Percentiles rank a stretch among this genome's conserved stretches.
These are phyloP conservation scores for Zenarchopterus dispar DNA, from an alignment of 2,797 vertebrate species.

Conservation along the genomic window DNA sequence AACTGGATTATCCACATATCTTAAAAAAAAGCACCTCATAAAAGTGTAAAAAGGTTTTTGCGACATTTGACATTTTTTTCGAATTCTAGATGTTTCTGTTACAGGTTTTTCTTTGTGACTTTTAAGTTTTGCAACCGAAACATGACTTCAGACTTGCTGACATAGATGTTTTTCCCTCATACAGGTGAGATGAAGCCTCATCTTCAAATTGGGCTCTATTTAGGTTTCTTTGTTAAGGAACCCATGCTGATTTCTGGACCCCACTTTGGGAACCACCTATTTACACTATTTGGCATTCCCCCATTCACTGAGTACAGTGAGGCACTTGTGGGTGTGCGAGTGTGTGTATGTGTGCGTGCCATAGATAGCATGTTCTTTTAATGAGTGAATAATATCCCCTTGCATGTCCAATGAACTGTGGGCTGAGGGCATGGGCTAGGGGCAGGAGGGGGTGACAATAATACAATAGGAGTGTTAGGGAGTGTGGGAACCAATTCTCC, in stretches of 20 bases:
- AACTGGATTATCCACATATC: no score
- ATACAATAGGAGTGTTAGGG: slow-evolving; percentile 80
- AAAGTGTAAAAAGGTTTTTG: no score
- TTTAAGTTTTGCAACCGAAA: no score
- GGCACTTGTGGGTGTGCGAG: slow-evolving; percentile 53
- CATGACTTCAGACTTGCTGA: no score
- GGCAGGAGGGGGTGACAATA: slow-evolving; percentile 40
- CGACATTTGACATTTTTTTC: no score
- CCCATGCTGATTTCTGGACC: slow-evolving; percentile 28
- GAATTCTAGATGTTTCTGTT: no score
- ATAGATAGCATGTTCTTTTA: slow-evolving; percentile 78
- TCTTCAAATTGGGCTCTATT: slow-evolving; percentile 3
- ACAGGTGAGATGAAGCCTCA: slow-evolving; percentile 2
- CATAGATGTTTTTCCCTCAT: background rate
- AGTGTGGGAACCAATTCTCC: slow-evolving; percentile 84
- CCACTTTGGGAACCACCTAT: slow-evolving; percentile 43
- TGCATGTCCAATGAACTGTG: slow-evolving; percentile 75
- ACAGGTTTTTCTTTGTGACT: background rate
- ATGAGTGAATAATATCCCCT: slow-evolving; percentile 74
- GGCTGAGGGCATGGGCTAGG: slow-evolving; percentile 46
- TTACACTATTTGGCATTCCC: slow-evolving; percentile 38
- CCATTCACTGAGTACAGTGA: slow-evolving; percentile 63
- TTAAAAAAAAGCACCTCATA: no score
- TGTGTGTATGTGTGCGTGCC: slow-evolving; percentile 27
- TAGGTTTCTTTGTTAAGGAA: slow-evolving; percentile 15